Evolutionary conservation across 2,888 invertebrate species (phyloP), one percentile per base, ranked within the genome.

Genomic region (Thymelicus acteon): DNA sequence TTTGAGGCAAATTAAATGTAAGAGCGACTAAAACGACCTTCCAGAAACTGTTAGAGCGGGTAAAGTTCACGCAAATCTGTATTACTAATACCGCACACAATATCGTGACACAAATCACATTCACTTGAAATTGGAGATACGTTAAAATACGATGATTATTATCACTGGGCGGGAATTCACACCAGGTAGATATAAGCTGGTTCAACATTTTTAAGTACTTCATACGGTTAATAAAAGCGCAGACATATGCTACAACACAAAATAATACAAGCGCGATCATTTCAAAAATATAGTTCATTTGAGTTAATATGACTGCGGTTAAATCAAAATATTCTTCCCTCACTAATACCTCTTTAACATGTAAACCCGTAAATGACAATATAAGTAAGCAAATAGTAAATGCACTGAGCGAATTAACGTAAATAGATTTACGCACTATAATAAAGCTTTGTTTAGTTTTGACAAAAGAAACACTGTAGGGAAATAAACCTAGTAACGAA

Each of bases 241-340:
- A 80, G 1, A 83, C 71, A 71, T 91, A 92, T 2, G 82, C 78
- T 1, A 84, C 75, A 0, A 83, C 4, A 39, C 85, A 84, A 52
- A 85, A 83, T 0, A 81, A 13, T 0, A 81, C 68, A 0, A 87
- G 74, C 24, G 72, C 74, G 8, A 82, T 72, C 3, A 90, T 62
- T 75, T 93, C 92, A 4, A 87, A 61, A 2, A 88, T 77, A 60
- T 91, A 91, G 74, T 93, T 92, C 60, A 88, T 77, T 78, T 89
- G 80, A 7, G 90, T 88, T 73, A 87, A 76, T 0, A 86, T 67
- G 24, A 79, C 85, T 37, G 86, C 82, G 0, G 82, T 86, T 73
- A 87, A 78, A 4, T 79, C 72, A 48, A 76, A 82, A 48, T 79
- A 77, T 12, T 85, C 84, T 1, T 78, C 75, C 2, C 78, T 74